These are phyloP conservation scores for Lamellibrachia satsuma DNA, from an alignment of 2,888 invertebrate species.

Conservation along the genomic window DNA sequence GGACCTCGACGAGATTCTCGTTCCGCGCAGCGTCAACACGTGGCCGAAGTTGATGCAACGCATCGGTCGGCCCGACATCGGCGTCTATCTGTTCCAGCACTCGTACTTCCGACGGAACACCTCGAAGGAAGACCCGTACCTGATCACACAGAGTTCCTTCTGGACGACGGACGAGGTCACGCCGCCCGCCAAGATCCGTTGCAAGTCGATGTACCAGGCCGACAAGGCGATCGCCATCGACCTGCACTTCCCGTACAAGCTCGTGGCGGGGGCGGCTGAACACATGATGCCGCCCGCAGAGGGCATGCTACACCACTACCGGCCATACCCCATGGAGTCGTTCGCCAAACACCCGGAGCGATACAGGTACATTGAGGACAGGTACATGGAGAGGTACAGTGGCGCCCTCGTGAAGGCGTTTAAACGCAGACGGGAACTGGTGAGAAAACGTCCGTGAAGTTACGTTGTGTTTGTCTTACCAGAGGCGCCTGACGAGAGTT, in stretches of 20 bases:
- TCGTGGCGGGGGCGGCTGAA: conserved; percentile 30
- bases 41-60: conserved; percentile 33
- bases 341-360: conserved; percentile 33
- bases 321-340: conserved; percentile 34
- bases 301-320: conserved; percentile 41
- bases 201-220: conserved; percentile 40
- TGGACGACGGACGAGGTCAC: conserved; percentile 34
- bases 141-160: conserved; percentile 36
- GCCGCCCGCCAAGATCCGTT: conserved; percentile 40
- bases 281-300: conserved; percentile 36
- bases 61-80: conserved; percentile 33
- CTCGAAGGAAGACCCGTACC: conserved; percentile 23
- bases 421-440: not conserved
- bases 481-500: not conserved
- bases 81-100: conserved; percentile 40
- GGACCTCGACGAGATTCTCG: conserved; percentile 40
- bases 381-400: conserved; percentile 32
- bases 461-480: no score
- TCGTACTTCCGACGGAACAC: conserved; percentile 38
- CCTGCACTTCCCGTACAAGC: conserved; percentile 37
- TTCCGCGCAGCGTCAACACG: conserved; percentile 31
- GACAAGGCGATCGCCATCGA: conserved; percentile 33
- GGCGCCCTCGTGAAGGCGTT: conserved; percentile 14
- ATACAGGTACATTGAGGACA: conserved; percentile 35
- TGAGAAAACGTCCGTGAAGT: not conserved